Percentiles rank a stretch among this genome's conserved stretches.
Evolutionary conservation across 2,888 invertebrate genomes (phyloP).

Genomic region (Arrhopalites spinosus): DNA sequence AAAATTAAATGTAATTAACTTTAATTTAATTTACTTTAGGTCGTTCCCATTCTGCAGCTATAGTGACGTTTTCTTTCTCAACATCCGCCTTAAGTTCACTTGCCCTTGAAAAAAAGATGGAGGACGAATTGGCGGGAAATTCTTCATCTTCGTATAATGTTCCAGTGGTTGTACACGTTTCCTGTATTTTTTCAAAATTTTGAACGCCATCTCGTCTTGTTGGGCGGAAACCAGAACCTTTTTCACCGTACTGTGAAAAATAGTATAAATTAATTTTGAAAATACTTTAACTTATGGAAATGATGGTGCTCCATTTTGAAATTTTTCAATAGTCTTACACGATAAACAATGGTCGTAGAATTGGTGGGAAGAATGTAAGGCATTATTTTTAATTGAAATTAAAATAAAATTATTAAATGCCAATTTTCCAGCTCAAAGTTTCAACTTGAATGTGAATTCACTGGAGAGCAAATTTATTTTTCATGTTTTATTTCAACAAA

Average conservation of each 20-base stretch:
- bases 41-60: not conserved
- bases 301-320: no score
- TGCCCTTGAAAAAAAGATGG: not conserved
- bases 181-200: not conserved
- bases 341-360: no score
- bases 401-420: no score
- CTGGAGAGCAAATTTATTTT: no score
- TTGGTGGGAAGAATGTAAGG: no score
- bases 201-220: not conserved
- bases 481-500: no score
- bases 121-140: not conserved
- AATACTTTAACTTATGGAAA: no score
- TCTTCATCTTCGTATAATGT: not conserved
- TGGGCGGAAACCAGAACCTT: not conserved
- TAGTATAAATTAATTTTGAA: no score
- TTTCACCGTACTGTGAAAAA: not conserved
- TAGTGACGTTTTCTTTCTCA: not conserved
- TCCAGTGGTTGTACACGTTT: not conserved
- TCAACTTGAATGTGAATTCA: no score
- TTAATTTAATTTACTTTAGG: not conserved
- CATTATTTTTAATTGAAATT: no score
- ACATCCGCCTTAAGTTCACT: not conserved
- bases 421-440: no score
- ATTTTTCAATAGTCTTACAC: no score
- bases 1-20: not conserved